Percentiles rank a stretch among this genome's conserved stretches.
Evolutionary conservation across 2,888 invertebrate genomes (phyloP).

Genomic region (Drosophila mettleri): DNA sequence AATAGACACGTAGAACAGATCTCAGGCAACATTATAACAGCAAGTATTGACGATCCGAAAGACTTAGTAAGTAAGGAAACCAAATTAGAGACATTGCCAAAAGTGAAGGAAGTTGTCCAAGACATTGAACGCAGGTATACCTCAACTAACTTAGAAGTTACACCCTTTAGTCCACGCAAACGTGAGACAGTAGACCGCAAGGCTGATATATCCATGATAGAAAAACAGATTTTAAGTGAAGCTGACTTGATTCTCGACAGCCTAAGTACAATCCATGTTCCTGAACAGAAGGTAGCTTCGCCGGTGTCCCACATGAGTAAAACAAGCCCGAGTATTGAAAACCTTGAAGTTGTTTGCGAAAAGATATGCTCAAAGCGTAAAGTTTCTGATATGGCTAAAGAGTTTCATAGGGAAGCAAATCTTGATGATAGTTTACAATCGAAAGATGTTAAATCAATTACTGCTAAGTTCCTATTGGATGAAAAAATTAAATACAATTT

Average conservation of each 20-base stretch:
- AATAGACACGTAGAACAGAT: constrained; percentile 52
- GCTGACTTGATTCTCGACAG: constrained; percentile 67
- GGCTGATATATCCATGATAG: constrained; percentile 60
- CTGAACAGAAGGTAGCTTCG: constrained; percentile 48
- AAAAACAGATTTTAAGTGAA: constrained; percentile 73
- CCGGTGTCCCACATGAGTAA: constrained; percentile 40
- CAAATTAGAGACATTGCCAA: constrained; percentile 80
- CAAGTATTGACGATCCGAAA: constrained; percentile 51
- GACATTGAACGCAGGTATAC: constrained; percentile 86
- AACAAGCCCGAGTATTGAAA: constrained; percentile 39
- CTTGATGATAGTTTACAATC: constrained; percentile 6
- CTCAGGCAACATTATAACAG: constrained; percentile 65
- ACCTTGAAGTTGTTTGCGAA: constrained; percentile 78
- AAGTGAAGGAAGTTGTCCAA: constrained; percentile 87
- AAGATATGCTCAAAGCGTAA: constrained; percentile 71
- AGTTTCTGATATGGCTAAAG: constrained; percentile 66
- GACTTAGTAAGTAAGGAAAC: constrained; percentile 57
- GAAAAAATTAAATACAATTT: constrained; percentile 44
- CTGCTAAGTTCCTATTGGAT: constrained; percentile 58
- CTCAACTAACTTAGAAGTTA: constrained; percentile 66
- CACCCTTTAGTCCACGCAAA: constrained; percentile 79
- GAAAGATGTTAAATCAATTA: constrained; percentile 44
- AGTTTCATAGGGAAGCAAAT: constrained; percentile 43
- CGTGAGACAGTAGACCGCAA: constrained; percentile 61
- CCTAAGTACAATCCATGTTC: constrained; percentile 30